Evolutionary conservation across 2,888 invertebrate species (phyloP).

Genomic region (Sipha maydis): DNA sequence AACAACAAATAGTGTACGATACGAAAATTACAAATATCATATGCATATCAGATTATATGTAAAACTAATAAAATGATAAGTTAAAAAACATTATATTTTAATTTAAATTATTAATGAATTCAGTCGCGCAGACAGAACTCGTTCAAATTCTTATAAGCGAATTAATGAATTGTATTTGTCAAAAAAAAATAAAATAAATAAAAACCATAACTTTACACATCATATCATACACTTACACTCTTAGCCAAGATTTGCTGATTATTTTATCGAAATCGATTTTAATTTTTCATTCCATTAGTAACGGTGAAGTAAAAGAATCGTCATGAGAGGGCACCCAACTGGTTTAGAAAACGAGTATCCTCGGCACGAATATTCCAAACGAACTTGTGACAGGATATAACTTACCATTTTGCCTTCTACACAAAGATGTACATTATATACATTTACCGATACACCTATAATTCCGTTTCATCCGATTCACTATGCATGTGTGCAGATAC

Average conservation of each 20-base stretch:
- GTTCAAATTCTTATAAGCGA: neutral
- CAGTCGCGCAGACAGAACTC: neutral
- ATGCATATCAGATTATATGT: constrained; percentile 1
- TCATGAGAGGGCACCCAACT: neutral
- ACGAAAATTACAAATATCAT: neutral
- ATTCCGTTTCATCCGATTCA: neutral
- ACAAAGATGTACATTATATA: neutral
- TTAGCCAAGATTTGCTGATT: neutral
- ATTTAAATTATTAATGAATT: neutral
- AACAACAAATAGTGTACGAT: no score
- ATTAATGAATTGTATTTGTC: neutral
- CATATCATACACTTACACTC: no score
- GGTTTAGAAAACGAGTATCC: constrained; percentile 13
- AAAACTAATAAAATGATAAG: neutral
- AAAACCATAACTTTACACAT: neutral
- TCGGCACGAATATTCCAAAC: neutral
- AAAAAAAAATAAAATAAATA: neutral
- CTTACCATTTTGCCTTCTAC: neutral
- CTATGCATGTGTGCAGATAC: neutral
- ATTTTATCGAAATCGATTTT: neutral
- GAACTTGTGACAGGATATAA: neutral
- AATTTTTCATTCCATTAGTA: neutral
- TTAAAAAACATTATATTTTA: neutral
- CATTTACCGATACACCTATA: neutral
- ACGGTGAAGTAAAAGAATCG: constrained; percentile 23